These are phyloP conservation scores for Catharus bicknelli DNA, from an alignment of 2,113 vertebrate genomes.

Conservation along the genomic window DNA sequence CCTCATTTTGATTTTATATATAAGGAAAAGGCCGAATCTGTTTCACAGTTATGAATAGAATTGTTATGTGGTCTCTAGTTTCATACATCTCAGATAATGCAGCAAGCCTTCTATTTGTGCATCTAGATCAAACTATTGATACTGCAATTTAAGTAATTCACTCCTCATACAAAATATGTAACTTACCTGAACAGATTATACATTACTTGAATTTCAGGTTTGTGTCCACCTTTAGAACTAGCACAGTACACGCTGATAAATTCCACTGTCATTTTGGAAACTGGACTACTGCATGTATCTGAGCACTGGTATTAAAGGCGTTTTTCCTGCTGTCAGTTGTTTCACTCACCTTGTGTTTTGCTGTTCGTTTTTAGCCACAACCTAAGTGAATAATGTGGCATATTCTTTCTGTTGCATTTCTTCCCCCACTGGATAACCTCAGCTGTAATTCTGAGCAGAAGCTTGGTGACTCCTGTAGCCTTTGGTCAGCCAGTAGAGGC, in stretches of 20 bases:
- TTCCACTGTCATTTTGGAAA: neutral
- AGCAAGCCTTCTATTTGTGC: neutral
- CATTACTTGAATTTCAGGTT: neutral
- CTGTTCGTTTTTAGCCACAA: neutral
- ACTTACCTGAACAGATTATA: neutral
- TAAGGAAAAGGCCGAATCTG: neutral
- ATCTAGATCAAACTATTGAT: neutral
- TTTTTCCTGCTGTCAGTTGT: fast-evolving
- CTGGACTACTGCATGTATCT: neutral
- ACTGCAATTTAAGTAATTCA: neutral
- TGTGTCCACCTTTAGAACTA: neutral
- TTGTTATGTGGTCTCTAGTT: neutral
- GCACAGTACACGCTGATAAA: neutral
- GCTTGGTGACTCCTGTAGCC: conserved; percentile 80
- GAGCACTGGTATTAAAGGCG: neutral
- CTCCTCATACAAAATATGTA: neutral
- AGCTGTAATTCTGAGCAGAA: neutral
- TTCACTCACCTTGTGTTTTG: neutral
- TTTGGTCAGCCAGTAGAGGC: conserved; percentile 96
- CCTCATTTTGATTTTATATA: neutral
- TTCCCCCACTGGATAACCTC: neutral
- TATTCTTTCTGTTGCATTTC: neutral
- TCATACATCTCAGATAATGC: neutral
- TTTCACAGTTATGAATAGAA: neutral
- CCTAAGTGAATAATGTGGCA: neutral